Evolutionary conservation across 2,797 vertebrate genomes (phyloP).

Genomic region (Balearica regulorum): DNA sequence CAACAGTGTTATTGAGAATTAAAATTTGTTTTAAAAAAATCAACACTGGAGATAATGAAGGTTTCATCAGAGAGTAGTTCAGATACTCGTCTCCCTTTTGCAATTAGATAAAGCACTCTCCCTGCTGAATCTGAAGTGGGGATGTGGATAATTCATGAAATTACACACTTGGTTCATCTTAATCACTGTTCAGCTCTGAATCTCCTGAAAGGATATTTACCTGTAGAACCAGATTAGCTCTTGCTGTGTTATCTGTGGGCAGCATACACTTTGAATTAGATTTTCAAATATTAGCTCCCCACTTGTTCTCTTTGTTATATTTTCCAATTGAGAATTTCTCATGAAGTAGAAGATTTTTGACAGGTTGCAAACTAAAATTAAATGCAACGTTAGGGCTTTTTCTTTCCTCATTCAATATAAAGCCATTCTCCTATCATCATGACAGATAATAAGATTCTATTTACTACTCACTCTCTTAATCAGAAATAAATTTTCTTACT

Average conservation of each 20-base stretch:
- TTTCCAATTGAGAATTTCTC: not conserved
- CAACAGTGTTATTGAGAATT: not conserved
- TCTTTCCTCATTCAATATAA: not conserved
- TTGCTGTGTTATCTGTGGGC: constrained; percentile 4
- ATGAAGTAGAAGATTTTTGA: not conserved
- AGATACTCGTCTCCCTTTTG: not conserved
- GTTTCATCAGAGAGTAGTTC: not conserved
- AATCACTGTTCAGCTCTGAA: not conserved
- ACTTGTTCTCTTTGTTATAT: not conserved
- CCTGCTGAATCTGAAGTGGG: not conserved
- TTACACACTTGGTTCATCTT: constrained; percentile 1
- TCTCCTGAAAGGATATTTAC: constrained; percentile 17
- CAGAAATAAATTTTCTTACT: not conserved
- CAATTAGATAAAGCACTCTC: not conserved
- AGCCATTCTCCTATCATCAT: not conserved
- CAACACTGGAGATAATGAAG: not conserved
- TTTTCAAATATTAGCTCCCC: constrained; percentile 2
- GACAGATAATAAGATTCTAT: not conserved
- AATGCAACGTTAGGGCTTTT: not conserved
- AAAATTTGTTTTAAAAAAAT: not conserved
- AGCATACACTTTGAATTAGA: constrained; percentile 25
- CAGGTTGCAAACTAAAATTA: not conserved
- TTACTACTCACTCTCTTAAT: not conserved
- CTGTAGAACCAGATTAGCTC: constrained; percentile 32
- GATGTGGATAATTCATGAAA: constrained; percentile 15